A percentile compares a stretch with the other conserved stretches of the same genome.
Conservation (phyloP, 1,140 invertebrate species). For the Orchestia grillus region DNA sequence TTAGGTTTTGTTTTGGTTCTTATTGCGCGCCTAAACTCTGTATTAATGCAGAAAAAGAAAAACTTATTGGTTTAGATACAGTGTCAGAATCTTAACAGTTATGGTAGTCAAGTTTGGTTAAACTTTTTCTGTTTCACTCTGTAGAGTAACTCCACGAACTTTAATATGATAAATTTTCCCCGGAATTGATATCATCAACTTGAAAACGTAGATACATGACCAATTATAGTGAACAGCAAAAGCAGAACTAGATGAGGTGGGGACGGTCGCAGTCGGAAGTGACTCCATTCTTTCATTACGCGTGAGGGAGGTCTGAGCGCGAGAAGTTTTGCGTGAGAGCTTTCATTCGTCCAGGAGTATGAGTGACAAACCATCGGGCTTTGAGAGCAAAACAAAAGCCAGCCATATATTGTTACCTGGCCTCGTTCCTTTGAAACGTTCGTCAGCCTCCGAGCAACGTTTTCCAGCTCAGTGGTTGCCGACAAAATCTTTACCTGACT, state of each 20-base stretch:
- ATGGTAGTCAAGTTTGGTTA: no score
- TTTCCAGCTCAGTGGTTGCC: slow-evolving; percentile 44
- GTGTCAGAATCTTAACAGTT: no score
- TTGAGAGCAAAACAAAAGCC: slow-evolving; percentile 44
- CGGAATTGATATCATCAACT: not conserved
- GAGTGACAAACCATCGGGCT: slow-evolving; percentile 43
- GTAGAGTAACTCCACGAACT: not conserved
- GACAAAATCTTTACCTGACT: slow-evolving; percentile 19
- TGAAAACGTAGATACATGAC: not conserved
- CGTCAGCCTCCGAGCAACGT: not conserved
- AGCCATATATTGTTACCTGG: slow-evolving; percentile 54
- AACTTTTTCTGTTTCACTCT: no score
- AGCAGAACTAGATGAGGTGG: not conserved
- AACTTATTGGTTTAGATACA: no score
- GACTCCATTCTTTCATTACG: not conserved
- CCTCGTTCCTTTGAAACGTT: slow-evolving; percentile 44
- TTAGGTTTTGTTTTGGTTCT: no score
- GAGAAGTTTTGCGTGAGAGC: not conserved
- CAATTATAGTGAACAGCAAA: not conserved
- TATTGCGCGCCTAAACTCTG: no score
- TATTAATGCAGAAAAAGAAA: no score
- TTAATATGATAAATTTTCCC: not conserved
- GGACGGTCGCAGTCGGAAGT: not conserved
- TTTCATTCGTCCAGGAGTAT: slow-evolving; percentile 23
- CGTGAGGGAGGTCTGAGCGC: slow-evolving; percentile 4